A percentile compares a stretch with the other conserved stretches of the same genome.
phyloP scores from a whole-genome alignment of 2,797 vertebrate species.

The Buceros bicornis region DNA sequence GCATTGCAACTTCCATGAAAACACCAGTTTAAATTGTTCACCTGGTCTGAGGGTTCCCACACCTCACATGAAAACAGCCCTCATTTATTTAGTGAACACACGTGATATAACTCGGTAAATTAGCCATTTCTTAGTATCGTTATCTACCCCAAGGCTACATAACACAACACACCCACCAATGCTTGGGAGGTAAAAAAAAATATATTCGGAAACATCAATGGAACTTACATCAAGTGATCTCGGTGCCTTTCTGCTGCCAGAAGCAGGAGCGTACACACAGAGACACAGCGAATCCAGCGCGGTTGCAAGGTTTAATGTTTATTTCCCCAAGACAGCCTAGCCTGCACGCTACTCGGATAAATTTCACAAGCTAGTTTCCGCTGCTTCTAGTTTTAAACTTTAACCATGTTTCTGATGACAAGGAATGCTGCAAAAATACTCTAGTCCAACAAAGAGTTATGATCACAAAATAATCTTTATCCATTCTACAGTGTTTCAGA shows the following conservation, averaged over 20 bases:
- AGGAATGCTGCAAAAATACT: conserved; percentile 98
- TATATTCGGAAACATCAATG: neutral
- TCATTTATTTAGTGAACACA: neutral
- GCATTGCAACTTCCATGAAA: neutral
- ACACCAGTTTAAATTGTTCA: neutral
- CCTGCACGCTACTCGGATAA: conserved; percentile 89
- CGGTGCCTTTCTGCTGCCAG: too few relatives aligned
- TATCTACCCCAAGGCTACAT: fast-evolving
- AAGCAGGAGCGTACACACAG: neutral
- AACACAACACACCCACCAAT: neutral
- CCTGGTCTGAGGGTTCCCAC: neutral
- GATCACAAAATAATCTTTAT: conserved; percentile 96
- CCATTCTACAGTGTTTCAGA: conserved; percentile 96
- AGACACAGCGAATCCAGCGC: neutral
- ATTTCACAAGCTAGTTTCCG: conserved; percentile 89
- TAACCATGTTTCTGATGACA: conserved; percentile 98
- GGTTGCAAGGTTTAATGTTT: conserved; percentile 94
- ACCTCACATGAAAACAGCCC: neutral
- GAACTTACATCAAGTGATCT: neutral
- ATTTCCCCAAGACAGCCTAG: conserved; percentile 98
- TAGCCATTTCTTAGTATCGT: neutral
- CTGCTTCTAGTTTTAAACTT: conserved; percentile 89
- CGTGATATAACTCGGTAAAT: fast-evolving
- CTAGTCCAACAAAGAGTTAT: conserved; percentile 97
- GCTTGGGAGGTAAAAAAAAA: too few relatives aligned